Percentiles rank a stretch among this genome's conserved stretches.
phyloP scores from a whole-genome alignment of 2,888 invertebrate genomes.

The Acleris literana region DNA sequence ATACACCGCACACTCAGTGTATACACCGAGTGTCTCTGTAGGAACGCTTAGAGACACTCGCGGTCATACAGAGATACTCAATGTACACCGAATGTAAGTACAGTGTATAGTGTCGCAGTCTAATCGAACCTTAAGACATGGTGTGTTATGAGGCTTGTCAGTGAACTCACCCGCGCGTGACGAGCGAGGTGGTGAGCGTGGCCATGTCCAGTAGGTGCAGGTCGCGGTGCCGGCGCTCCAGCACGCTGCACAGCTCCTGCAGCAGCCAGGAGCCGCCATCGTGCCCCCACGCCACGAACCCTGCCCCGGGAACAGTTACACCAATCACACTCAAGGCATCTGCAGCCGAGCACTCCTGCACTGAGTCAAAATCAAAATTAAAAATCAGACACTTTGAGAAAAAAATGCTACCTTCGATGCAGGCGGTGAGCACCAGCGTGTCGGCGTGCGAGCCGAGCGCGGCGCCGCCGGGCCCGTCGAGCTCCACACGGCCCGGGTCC shows the following conservation, averaged over 20 bases:
- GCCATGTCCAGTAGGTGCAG: slow-evolving; percentile 61
- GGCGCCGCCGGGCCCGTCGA: slow-evolving; percentile 48
- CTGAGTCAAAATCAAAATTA: too few species aligned
- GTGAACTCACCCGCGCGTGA: slow-evolving; percentile 51
- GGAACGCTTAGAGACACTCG: too few species aligned
- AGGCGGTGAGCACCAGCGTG: slow-evolving; percentile 59
- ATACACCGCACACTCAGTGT: too few species aligned
- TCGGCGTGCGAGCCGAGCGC: slow-evolving; percentile 58
- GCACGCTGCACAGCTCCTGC: slow-evolving; percentile 60
- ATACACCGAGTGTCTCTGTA: too few species aligned
- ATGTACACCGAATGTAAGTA: too few species aligned
- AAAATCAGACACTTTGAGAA: too few species aligned
- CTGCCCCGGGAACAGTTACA: slow-evolving; percentile 44
- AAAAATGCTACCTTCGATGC: slow-evolving; percentile 58
- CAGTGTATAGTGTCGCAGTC: too few species aligned
- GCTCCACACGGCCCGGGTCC: slow-evolving; percentile 55
- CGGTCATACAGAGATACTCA: too few species aligned
- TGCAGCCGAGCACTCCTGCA: too few species aligned
- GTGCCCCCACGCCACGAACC: slow-evolving; percentile 59
- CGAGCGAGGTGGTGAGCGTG: slow-evolving; percentile 54
- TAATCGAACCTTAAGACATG: too few species aligned
- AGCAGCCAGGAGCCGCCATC: slow-evolving; percentile 64
- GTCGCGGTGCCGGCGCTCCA: slow-evolving; percentile 47
- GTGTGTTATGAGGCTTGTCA: too few species aligned
- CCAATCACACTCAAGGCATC: too few species aligned